Evolutionary conservation across 2,113 vertebrate species (phyloP).

Genomic region (Ictidomys tridecemlineatus): DNA sequence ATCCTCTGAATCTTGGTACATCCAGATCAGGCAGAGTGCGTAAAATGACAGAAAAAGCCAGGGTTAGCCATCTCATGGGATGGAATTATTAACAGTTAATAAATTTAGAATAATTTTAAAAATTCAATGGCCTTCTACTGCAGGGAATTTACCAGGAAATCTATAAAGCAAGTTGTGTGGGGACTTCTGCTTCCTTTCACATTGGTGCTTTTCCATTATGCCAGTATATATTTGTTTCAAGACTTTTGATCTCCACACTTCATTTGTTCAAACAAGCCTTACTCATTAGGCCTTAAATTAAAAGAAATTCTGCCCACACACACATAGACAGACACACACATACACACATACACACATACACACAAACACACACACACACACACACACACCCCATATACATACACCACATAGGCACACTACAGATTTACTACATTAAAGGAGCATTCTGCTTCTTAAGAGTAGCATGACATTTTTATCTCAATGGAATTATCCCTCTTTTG

Average conservation of each 20-base stretch:
- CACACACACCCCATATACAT: neutral
- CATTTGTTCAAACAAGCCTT: conserved; percentile 89
- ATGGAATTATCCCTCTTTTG: conserved; percentile 85
- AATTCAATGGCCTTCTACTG: conserved; percentile 91
- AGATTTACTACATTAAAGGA: conserved; percentile 86
- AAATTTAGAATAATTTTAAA: conserved; percentile 84
- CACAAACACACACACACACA: neutral
- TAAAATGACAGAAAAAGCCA: conserved; percentile 99
- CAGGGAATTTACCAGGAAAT: conserved; percentile 96
- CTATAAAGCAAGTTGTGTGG: conserved; percentile 91
- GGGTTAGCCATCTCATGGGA: conserved; percentile 99
- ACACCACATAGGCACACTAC: conserved; percentile 85
- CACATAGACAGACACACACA: neutral
- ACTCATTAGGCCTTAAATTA: conserved; percentile 90
- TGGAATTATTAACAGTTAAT: conserved; percentile 94
- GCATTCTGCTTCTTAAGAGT: conserved; percentile 87
- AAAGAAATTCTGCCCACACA: conserved; percentile 83
- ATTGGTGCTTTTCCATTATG: conserved; percentile 94
- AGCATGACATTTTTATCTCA: conserved; percentile 85
- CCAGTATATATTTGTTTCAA: conserved; percentile 89
- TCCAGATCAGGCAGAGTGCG: conserved; percentile 98
- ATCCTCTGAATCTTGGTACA: conserved; percentile 97
- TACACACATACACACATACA: neutral
- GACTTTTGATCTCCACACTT: conserved; percentile 87
- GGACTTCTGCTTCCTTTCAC: conserved; percentile 89